A percentile compares a stretch with the other conserved stretches of the same genome.
phyloP scores from a whole-genome alignment of 92 coral and sea anemone species.

The Montipora capitata region DNA sequence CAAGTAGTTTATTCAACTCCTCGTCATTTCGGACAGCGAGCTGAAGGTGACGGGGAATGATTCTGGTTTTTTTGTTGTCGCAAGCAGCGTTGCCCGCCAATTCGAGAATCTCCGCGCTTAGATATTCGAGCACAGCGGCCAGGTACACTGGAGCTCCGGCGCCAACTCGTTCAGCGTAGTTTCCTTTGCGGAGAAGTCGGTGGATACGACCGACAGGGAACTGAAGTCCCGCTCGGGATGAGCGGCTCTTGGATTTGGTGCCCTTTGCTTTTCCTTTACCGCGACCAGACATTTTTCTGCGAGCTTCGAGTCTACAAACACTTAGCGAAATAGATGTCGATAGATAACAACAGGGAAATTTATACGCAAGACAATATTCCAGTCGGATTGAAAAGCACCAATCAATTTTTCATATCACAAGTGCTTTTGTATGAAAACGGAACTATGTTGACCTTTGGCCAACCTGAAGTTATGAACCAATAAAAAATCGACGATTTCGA shows the following conservation, averaged over 20 bases:
- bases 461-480: constrained; percentile 32
- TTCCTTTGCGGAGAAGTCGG: constrained; percentile 78
- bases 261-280: constrained; percentile 92
- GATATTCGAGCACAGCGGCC: constrained; percentile 66
- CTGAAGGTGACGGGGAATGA: constrained; percentile 91
- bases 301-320: no score
- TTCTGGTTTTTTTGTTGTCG: constrained; percentile 92
- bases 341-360: background rate
- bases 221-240: constrained; percentile 93
- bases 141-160: constrained; percentile 91
- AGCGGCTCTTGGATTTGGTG: constrained; percentile 89
- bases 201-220: constrained; percentile 88
- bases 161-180: constrained; percentile 85
- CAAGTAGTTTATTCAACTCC: constrained; percentile 93
- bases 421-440: background rate
- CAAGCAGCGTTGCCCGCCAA: constrained; percentile 90
- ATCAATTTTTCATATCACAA: background rate
- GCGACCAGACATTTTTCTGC: constrained; percentile 84
- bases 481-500: constrained; percentile 55
- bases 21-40: constrained; percentile 96
- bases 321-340: no score
- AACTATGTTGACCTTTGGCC: background rate
- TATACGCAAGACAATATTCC: background rate
- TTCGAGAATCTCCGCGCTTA: constrained; percentile 74
- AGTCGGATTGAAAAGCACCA: constrained; percentile 12